Base-by-base conservation (phyloP, 2,113 vertebrate species). In the Podarcis cretensis region DNA sequence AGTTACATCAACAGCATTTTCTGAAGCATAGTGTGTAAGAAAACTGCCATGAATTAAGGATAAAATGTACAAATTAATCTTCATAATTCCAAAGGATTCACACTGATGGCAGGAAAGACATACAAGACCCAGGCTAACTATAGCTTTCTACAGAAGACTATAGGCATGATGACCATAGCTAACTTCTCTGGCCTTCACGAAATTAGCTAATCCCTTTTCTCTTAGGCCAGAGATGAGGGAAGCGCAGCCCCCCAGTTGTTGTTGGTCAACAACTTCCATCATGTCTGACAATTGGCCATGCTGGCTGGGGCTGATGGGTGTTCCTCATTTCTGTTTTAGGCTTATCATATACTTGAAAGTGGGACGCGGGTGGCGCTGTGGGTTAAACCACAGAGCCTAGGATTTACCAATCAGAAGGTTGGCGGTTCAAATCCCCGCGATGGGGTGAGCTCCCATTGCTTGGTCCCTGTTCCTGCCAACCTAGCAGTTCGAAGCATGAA, bases 21-120 rank as follows among this genome's bases (percentile, higher is more conserved):
- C 91, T n/a, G 92, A 43, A 25, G 54, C 18, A 54, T 89, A 89
- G 88, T 4, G 48, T 54, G 48, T 12, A 27, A 32, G 30, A 35
- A 81, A 63, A 14, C 37, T 82, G 80, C 76, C 92, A 94, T 90
- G 21, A n/a, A 85, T 20, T 69, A 40, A 69, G 81, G 57, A 37
- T 23, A n/a, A 35, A 5, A 81, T 69, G 40, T 71, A 83, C 13
- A 69, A 20, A 27, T 69, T 68, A 40, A 43, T 83, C 37, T 20
- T 27, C 25, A 83, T 27, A 43, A 25, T 25, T 16, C 14, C 69
- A 83, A 54, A 54, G 48, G 48, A 54, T 54, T 54, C 48, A n/a
- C 40, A 79, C 43, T 57, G 27, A 79, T 57, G 4, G 6, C 59
- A n/a, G 18, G 76, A 54, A 78, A 27, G 10, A 5, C 48, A 30